A percentile compares a stretch with the other conserved stretches of the same genome.
These are phyloP conservation scores for Pararge aegeria DNA, from an alignment of 1,140 invertebrate species.

Conservation along the genomic window DNA sequence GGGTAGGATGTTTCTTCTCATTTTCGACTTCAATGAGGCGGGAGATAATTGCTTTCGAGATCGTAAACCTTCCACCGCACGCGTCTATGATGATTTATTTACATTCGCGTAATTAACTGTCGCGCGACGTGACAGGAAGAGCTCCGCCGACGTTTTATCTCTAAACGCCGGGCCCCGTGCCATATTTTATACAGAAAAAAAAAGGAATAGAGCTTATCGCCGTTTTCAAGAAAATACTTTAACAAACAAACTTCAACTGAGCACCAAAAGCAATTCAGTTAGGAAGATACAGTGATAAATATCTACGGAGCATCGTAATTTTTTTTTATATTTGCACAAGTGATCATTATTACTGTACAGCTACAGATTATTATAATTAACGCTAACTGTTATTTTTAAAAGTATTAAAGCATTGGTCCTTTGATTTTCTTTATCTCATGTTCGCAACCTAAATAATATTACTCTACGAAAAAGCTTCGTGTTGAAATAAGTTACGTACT, in stretches of 20 bases:
- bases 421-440: too few species aligned
- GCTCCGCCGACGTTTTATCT: conserved; percentile 68
- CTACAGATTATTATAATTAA: too few species aligned
- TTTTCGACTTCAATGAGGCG: conserved; percentile 73
- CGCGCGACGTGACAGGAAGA: conserved; percentile 75
- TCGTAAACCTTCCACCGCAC: conserved; percentile 64
- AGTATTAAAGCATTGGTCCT: too few species aligned
- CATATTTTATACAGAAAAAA: conserved; percentile 68
- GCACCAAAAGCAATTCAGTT: conserved; percentile 54
- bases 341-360: too few species aligned
- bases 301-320: conserved; percentile 35
- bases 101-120: conserved; percentile 78
- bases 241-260: conserved; percentile 67
- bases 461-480: too few species aligned
- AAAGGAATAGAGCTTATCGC: conserved; percentile 51
- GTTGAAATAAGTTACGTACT: too few species aligned
- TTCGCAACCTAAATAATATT: too few species aligned
- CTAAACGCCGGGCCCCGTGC: conserved; percentile 51
- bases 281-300: conserved; percentile 60
- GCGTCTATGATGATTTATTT: conserved; percentile 78
- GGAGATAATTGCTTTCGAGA: conserved; percentile 73
- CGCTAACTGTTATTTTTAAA: too few species aligned
- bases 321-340: background rate
- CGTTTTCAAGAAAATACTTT: conserved; percentile 65
- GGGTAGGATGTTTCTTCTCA: conserved; percentile 44